Percentiles rank a stretch among this genome's conserved stretches.
These are phyloP conservation scores for Microtus ochrogaster DNA, from an alignment of 2,113 vertebrate species.

Conservation along the genomic window DNA sequence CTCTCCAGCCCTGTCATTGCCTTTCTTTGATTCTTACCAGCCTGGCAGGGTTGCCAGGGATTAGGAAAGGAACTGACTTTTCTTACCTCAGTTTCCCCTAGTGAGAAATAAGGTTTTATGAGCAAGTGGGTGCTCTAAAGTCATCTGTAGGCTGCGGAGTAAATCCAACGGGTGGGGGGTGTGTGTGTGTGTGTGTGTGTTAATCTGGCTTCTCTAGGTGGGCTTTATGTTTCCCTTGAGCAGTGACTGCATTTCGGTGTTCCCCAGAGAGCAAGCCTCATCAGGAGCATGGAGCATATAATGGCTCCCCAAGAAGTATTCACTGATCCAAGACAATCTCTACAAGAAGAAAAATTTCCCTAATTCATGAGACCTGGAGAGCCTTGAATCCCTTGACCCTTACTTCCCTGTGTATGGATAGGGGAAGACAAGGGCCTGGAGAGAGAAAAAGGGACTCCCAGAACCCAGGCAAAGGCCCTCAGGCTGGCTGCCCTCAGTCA, in stretches of 20 bases:
- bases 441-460: background rate
- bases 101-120: background rate
- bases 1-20: background rate
- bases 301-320: background rate
- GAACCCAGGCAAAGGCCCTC: background rate
- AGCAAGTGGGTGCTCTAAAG: background rate
- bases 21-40: background rate
- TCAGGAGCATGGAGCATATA: background rate
- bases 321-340: background rate
- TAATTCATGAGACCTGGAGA: background rate
- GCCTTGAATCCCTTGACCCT: background rate
- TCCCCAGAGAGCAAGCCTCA: background rate
- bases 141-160: background rate
- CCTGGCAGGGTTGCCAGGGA: background rate
- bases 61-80: background rate
- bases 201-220: background rate
- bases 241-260: background rate
- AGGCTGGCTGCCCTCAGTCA: background rate
- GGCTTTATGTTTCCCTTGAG: background rate
- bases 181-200: background rate
- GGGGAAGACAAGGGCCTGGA: background rate
- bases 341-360: background rate
- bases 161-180: background rate
- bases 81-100: conserved; percentile 4
- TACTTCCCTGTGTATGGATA: background rate